Evolutionary conservation across 2,888 invertebrate genomes (phyloP), one percentile per base, ranked within the genome.

Genomic region (Fabriciana adippe): DNA sequence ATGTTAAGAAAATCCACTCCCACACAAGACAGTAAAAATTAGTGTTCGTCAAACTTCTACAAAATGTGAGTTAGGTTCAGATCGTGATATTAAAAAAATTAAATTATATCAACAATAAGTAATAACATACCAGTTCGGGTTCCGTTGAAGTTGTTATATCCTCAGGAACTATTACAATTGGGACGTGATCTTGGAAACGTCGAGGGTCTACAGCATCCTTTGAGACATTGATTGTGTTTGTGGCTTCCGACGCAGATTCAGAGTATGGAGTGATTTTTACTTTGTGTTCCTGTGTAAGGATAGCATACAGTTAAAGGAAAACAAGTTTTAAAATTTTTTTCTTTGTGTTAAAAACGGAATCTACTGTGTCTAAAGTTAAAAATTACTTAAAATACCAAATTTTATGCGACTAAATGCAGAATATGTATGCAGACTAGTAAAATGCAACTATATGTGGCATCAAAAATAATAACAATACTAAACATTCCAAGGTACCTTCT

Each of bases 251-350:
- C 3, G 87, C 87, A 0, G 86, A 81, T 64, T 87, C 90, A 1
- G 87, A 82, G 71, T 87, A 87, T 8, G 90, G 89, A 14, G 89
- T 88, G 71, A 92, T 92, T 73, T 88, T 86, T 72, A 92, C 88
- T 76, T 88, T 86, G 72, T 88, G 83, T 64, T 88, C 89, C 84
- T 86, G 79, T 63, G 69, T 65, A 73, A 71, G 54, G 48, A 45
- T 57, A 18, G 26, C 1, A 54, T 3, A 41, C 5, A 13, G 15
- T 48, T 45, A n/a, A n/a, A 26, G 53, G n/a, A 41, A 21, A 18
- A 0, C 2, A 48, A 13, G 18, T 41, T 26, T 13, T 48, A 3
- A 31, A 64, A 50, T 47, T 11, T 13, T 14, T 54, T 48, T 47
- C 6, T 13, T 31, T 8, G 47, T 60, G 26, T 56, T 51, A 26